Evolutionary conservation across 2,888 invertebrate genomes (phyloP).

Genomic region (Dryadula phaetusa): DNA sequence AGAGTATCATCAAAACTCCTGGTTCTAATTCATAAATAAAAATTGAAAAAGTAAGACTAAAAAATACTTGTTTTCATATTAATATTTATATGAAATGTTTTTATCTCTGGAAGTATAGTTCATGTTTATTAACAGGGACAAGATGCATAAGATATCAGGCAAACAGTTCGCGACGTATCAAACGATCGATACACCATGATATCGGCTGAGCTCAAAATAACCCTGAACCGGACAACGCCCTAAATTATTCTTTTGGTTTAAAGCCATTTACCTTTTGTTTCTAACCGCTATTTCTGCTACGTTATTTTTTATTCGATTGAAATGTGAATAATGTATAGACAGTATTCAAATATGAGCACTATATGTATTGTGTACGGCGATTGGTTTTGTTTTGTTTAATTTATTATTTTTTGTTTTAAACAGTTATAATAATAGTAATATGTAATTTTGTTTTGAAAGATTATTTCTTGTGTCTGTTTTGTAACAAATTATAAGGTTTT

Average conservation of each 20-base stretch:
- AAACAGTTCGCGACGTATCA: constrained; percentile 34
- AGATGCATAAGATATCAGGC: constrained; percentile 21
- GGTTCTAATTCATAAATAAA: too few relatives aligned
- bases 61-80: not conserved
- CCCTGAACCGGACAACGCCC: constrained; percentile 40
- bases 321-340: too few relatives aligned
- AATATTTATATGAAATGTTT: not conserved
- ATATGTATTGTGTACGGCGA: too few relatives aligned
- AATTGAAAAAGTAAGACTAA: too few relatives aligned
- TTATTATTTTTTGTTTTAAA: too few relatives aligned
- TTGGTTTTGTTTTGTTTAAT: too few relatives aligned
- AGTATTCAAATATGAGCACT: not conserved
- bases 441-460: too few relatives aligned
- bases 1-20: too few relatives aligned
- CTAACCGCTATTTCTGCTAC: not conserved
- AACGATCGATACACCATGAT: constrained; percentile 48
- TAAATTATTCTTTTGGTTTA: constrained; percentile 34
- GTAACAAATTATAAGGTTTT: too few relatives aligned
- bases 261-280: constrained; percentile 18
- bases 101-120: not conserved
- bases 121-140: constrained; percentile 19
- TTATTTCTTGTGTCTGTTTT: too few relatives aligned
- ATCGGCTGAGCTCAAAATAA: constrained; percentile 47
- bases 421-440: too few relatives aligned
- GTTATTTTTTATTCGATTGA: not conserved